Conservation (phyloP, 2,888 invertebrate species). For the Synergus laeviventris region DNA sequence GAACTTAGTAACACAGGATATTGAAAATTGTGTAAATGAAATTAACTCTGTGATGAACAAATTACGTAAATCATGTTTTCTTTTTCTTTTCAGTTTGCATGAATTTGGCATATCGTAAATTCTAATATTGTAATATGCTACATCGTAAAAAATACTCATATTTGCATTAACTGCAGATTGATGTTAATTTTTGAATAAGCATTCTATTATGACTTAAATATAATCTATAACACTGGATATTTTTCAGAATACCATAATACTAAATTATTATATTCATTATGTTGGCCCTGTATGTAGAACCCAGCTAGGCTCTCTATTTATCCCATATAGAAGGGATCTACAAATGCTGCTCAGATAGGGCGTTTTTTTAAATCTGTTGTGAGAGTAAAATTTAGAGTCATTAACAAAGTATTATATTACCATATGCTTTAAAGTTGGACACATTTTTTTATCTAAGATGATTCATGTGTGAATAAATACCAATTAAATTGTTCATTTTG, state of each 20-base stretch:
- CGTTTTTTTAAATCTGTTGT: too few species aligned
- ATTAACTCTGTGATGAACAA: background rate
- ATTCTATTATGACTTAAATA: background rate
- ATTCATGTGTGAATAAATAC: too few species aligned
- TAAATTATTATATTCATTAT: background rate
- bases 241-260: background rate
- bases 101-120: background rate
- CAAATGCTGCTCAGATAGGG: too few species aligned
- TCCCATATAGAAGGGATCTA: too few species aligned
- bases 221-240: background rate
- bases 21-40: background rate
- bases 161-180: background rate
- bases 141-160: background rate
- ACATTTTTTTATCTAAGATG: too few species aligned
- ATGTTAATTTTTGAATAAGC: background rate
- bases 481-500: too few species aligned
- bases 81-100: background rate
- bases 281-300: too few species aligned
- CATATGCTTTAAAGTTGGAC: too few species aligned
- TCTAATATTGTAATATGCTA: background rate
- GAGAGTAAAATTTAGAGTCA: too few species aligned
- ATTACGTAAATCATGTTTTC: slow-evolving; percentile 1
- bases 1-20: background rate
- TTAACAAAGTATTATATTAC: too few species aligned
- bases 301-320: too few species aligned